phyloP scores from a whole-genome alignment of 2,113 vertebrate genomes.

The Archocentrus centrarchus region DNA sequence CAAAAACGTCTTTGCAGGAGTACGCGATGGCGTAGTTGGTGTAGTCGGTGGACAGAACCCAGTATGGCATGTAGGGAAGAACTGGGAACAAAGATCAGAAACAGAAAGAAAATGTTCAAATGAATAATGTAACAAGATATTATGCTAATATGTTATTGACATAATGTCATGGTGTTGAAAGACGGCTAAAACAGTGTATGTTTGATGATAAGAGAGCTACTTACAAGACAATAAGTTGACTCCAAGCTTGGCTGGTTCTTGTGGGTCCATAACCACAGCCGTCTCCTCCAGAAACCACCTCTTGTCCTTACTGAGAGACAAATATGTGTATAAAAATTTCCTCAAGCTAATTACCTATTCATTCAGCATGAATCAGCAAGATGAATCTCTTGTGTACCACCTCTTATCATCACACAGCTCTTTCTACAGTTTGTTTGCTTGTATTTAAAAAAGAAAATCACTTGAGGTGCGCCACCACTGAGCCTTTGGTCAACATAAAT shows the following conservation, averaged over 20 bases:
- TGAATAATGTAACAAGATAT: fast-evolving
- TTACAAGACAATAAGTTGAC: not conserved
- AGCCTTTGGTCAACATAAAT: not conserved
- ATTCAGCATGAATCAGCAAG: too few species aligned
- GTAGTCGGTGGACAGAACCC: not conserved
- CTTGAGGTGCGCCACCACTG: not conserved
- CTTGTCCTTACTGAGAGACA: not conserved
- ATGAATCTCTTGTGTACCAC: too few species aligned
- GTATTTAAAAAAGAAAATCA: not conserved
- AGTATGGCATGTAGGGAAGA: not conserved
- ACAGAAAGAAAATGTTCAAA: not conserved
- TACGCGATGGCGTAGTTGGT: not conserved
- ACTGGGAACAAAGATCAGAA: not conserved
- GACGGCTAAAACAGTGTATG: not conserved
- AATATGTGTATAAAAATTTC: not conserved
- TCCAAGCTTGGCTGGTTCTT: not conserved
- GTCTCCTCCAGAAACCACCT: not conserved
- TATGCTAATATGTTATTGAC: too few species aligned
- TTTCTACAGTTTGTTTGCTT: not conserved
- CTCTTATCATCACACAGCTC: not conserved
- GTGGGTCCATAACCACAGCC: not conserved
- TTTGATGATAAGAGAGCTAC: not conserved
- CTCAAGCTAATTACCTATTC: not conserved
- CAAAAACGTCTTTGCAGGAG: not conserved
- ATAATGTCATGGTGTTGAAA: too few species aligned